These are phyloP conservation scores for Marisa cornuarietis DNA, from an alignment of 1,140 invertebrate species.

Conservation along the genomic window DNA sequence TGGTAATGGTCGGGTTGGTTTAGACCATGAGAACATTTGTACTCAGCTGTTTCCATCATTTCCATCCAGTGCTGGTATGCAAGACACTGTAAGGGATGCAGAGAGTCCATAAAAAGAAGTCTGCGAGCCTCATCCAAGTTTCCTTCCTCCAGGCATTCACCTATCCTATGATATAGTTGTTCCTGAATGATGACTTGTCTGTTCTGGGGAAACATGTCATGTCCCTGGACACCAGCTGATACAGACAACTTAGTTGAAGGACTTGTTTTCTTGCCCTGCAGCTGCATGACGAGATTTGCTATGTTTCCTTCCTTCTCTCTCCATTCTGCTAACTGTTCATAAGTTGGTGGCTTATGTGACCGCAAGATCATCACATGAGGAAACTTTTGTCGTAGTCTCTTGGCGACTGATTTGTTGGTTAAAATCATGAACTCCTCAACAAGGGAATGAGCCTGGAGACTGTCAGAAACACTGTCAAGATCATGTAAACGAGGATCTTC, in stretches of 20 bases:
- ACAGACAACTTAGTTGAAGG: background rate
- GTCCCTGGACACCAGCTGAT: background rate
- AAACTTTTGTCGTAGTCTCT: constrained; percentile 21
- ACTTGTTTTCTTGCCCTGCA: constrained; percentile 15
- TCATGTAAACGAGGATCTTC: constrained; percentile 21
- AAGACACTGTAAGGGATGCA: constrained; percentile 90
- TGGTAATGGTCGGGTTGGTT: constrained; percentile 25
- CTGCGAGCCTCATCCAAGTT: constrained; percentile 81
- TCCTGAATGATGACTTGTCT: constrained; percentile 22
- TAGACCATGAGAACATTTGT: constrained; percentile 26
- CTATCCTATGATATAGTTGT: constrained; percentile 27
- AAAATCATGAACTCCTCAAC: constrained; percentile 55
- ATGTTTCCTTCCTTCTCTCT: constrained; percentile 16
- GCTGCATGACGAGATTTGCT: constrained; percentile 23
- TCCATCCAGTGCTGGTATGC: constrained; percentile 69
- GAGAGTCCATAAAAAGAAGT: constrained; percentile 93
- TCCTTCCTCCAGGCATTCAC: constrained; percentile 66
- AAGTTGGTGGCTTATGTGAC: constrained; percentile 29
- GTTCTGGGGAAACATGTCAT: background rate
- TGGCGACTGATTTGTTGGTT: constrained; percentile 39
- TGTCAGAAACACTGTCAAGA: constrained; percentile 1
- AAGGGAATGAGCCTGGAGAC: constrained; percentile 27
- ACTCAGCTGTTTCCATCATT: constrained; percentile 73
- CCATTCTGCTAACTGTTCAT: constrained; percentile 28
- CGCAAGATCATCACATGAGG: constrained; percentile 14